Percentiles rank a stretch among this genome's conserved stretches.
phyloP scores from a whole-genome alignment of 2,113 vertebrate species.

The Xyliphius kryptos region DNA sequence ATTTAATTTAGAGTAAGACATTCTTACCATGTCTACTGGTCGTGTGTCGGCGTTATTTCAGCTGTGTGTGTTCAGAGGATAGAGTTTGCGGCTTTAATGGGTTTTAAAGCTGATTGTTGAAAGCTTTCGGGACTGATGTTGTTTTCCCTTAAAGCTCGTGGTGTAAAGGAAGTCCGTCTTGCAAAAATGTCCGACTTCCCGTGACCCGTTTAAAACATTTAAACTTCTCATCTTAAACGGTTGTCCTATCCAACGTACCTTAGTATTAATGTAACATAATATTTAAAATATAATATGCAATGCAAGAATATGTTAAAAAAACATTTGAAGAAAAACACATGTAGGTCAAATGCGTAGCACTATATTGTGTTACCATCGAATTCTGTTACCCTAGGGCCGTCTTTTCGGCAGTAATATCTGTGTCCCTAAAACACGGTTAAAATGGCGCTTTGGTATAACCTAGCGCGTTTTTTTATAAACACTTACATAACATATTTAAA shows the following conservation, averaged over 20 bases:
- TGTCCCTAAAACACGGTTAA: too few species aligned
- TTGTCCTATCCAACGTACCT: too few species aligned
- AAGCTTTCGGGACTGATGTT: constrained; percentile 53
- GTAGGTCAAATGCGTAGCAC: too few species aligned
- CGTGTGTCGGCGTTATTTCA: constrained; percentile 17
- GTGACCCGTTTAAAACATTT: background rate
- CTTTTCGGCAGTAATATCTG: too few species aligned
- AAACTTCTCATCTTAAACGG: background rate
- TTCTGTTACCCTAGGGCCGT: too few species aligned
- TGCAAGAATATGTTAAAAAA: background rate
- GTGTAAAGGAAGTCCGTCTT: constrained; percentile 54
- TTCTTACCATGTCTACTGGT: constrained; percentile 58
- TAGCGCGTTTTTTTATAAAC: too few species aligned
- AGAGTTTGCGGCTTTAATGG: background rate
- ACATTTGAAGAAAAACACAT: background rate
- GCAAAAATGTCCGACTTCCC: constrained; percentile 6
- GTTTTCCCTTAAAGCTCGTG: constrained; percentile 48
- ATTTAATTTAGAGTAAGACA: too few species aligned
- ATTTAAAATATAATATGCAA: too few species aligned
- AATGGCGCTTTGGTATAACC: too few species aligned
- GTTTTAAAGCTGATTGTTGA: background rate
- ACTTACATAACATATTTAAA: too few species aligned
- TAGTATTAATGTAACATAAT: too few species aligned
- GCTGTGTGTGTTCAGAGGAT: background rate
- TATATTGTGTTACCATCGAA: too few species aligned